phyloP scores from a whole-genome alignment of 1,140 invertebrate genomes.

The Agrypnia vestita region DNA sequence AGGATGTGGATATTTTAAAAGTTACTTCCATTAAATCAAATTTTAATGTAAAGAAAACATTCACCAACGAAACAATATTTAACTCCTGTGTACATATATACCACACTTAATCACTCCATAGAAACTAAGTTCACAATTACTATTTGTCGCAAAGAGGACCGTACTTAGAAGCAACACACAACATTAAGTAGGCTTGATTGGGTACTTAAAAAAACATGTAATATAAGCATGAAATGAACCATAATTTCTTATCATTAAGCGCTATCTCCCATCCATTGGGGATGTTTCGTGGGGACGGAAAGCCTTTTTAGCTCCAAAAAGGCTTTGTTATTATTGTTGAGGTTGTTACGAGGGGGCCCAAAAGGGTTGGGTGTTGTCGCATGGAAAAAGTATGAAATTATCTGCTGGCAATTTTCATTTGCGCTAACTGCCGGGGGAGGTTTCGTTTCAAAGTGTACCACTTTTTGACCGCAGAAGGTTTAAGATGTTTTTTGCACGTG shows the following conservation, averaged over 20 bases:
- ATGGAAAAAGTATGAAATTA: conserved; percentile 37
- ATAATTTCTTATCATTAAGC: conserved; percentile 43
- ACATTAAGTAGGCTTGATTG: conserved; percentile 40
- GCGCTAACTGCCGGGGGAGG: conserved; percentile 1
- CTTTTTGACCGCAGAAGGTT: background rate
- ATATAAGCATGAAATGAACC: conserved; percentile 35
- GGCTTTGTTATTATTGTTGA: conserved; percentile 40
- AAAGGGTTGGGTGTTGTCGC: conserved; percentile 35
- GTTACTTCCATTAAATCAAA: background rate
- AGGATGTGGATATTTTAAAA: too few relatives aligned
- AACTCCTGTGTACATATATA: too few relatives aligned
- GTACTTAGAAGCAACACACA: conserved; percentile 36
- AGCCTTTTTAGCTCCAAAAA: conserved; percentile 28
- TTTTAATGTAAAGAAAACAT: background rate
- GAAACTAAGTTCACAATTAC: conserved; percentile 14
- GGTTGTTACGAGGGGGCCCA: conserved; percentile 21
- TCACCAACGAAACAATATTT: conserved; percentile 12
- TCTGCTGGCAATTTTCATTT: conserved; percentile 33
- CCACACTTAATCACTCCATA: conserved; percentile 9
- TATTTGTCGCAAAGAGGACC: conserved; percentile 20
- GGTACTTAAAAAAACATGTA: conserved; percentile 41
- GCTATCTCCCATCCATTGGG: conserved; percentile 33
- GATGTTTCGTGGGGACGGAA: background rate
- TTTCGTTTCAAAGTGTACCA: background rate
- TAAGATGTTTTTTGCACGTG: background rate